Evolutionary conservation across 2,113 vertebrate species (phyloP), one percentile per base, ranked within the genome.

Genomic region (Puffinus mauretanicus): DNA sequence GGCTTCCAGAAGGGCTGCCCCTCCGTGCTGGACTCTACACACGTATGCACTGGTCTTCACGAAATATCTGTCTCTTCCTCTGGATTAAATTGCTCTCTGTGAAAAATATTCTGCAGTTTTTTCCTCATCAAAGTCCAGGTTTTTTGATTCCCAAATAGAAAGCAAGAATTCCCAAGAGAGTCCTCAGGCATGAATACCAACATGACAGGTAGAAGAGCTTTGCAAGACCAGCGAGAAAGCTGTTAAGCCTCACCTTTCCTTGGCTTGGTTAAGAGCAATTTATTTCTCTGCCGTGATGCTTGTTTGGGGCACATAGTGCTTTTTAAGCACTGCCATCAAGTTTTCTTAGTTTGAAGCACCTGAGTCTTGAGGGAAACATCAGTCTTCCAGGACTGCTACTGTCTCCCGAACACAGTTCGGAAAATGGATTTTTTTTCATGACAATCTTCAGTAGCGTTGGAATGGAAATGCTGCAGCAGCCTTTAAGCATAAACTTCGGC

Each of bases 271-370:
- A 96, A 96, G 78, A 92, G 84, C 66, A 91, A 96, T 89, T 95
- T 96, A 92, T 97, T 94, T 95, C 78, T 96, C 88, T 79, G 73
- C 91, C 70, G 34, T 86, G 88, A 91, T 1, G 69, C 82, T 94
- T 94, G 67, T 97, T 96, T 97, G 96, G 90, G 91, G 81, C 94
- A 86, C 88, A 96, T 70, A 92, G 91, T 95, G 94, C 91, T 96
- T 97, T 97, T 97, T 97, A 97, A 96, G 91, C 62, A 88, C 75
- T 64, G 83, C 94, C 88, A 95, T 97, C 96, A 96, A 97, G 81
- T 94, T 95, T 97, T 95, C 94, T 95, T 92, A 92, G 83, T 94
- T 95, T 84, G 82, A 96, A 96, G 90, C 90, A 93, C 91, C 79
- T 81, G 75, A 93, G 77, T 97, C 96, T 95, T 93, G 75, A 96